A percentile compares a stretch with the other conserved stretches of the same genome.
Conservation (phyloP, 2,888 invertebrate genomes). For the Unio pictorum region DNA sequence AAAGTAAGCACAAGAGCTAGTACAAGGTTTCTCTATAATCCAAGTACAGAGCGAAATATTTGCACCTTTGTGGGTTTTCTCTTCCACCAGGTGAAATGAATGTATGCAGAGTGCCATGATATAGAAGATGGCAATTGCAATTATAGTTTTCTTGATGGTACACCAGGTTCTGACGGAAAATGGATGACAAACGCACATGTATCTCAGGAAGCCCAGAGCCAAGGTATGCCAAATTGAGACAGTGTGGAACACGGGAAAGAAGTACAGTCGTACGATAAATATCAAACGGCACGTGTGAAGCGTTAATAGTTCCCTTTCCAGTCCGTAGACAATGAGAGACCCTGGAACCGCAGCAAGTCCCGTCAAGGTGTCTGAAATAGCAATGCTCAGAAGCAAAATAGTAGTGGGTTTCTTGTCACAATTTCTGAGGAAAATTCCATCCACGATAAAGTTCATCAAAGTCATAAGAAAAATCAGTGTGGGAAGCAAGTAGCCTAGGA, state of each 20-base stretch:
- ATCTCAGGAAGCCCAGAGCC: slow-evolving; percentile 34
- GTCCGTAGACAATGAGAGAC: slow-evolving; percentile 19
- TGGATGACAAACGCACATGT: slow-evolving; percentile 45
- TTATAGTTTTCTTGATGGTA: slow-evolving; percentile 35
- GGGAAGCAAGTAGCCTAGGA: slow-evolving; percentile 19
- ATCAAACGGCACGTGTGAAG: slow-evolving; percentile 12
- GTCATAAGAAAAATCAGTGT: slow-evolving; percentile 16
- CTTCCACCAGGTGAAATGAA: slow-evolving; percentile 20
- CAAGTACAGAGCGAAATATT: slow-evolving; percentile 12
- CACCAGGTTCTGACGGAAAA: slow-evolving; percentile 36
- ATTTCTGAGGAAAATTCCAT: slow-evolving; percentile 15
- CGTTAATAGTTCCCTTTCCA: slow-evolving; percentile 2
- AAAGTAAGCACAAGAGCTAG: slow-evolving; percentile 22
- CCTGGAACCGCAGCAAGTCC: slow-evolving; percentile 21
- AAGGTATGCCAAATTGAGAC: slow-evolving; percentile 47
- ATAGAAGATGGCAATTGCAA: slow-evolving; percentile 27
- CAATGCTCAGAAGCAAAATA: slow-evolving; percentile 27
- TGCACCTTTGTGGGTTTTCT: slow-evolving; percentile 1
- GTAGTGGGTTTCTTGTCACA: slow-evolving; percentile 17
- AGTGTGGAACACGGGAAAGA: slow-evolving; percentile 38
- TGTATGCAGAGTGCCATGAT: slow-evolving; percentile 26
- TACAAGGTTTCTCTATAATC: slow-evolving; percentile 19
- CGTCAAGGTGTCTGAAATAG: slow-evolving; percentile 25
- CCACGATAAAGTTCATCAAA: slow-evolving; percentile 19
- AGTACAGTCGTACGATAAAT: slow-evolving; percentile 21